phyloP scores from a whole-genome alignment of 1,140 invertebrate species.

The Aporrectodea caliginosa region DNA sequence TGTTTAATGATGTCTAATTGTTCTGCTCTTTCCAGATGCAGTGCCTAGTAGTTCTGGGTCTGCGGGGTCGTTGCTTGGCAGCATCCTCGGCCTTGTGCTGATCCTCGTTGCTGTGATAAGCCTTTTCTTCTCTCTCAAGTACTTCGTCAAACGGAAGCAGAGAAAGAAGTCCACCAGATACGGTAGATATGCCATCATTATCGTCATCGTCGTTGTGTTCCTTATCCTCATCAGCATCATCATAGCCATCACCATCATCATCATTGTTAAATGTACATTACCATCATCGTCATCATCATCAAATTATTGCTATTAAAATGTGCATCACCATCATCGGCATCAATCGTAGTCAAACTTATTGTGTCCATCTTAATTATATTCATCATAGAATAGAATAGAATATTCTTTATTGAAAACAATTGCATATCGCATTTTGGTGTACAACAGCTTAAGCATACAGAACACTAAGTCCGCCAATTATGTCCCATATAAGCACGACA shows the following conservation, averaged over 20 bases:
- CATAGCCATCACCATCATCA: background rate
- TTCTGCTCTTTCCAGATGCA: background rate
- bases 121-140: background rate
- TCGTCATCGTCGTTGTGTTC: background rate
- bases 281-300: background rate
- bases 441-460: too few species aligned
- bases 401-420: too few species aligned
- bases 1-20: too few species aligned
- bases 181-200: background rate
- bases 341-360: background rate
- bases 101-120: background rate
- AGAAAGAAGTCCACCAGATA: background rate
- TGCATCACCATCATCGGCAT: background rate
- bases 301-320: background rate
- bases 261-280: background rate
- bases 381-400: too few species aligned
- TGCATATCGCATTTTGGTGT: too few species aligned
- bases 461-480: too few species aligned
- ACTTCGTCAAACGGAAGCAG: background rate
- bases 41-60: background rate
- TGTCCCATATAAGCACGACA: too few species aligned
- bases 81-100: background rate
- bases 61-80: background rate
- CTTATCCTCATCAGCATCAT: background rate
- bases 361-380: background rate